Percentiles rank a stretch among this genome's conserved stretches.
Evolutionary conservation across 1,140 invertebrate genomes (phyloP).

Genomic region (Zaprionus lachaisei): DNA sequence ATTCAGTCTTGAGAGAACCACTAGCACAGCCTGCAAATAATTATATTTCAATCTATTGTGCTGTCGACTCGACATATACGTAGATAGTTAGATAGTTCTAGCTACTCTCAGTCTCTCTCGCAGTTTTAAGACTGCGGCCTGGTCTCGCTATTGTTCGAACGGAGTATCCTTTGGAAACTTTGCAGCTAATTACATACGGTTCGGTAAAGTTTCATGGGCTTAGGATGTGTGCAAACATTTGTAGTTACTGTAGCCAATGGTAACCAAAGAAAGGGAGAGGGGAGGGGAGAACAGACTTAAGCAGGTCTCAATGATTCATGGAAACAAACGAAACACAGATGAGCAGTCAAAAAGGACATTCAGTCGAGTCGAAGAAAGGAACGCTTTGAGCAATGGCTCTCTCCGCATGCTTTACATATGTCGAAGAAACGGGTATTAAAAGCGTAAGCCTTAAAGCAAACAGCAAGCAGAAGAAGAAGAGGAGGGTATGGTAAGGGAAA

Average conservation of each 20-base stretch:
- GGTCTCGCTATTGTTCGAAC: not conserved
- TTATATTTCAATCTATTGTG: slow-evolving; percentile 8
- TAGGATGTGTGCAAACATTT: slow-evolving; percentile 39
- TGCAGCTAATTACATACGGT: slow-evolving; percentile 41
- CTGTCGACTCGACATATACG: not conserved
- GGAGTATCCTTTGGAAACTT: slow-evolving; percentile 13
- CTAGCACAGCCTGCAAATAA: not conserved
- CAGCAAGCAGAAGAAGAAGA: slow-evolving; percentile 6
- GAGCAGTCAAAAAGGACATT: slow-evolving; percentile 50
- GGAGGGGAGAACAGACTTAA: too few species aligned
- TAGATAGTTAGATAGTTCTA: not conserved
- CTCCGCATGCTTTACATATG: slow-evolving; percentile 51
- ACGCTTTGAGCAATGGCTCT: slow-evolving; percentile 45
- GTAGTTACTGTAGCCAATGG: slow-evolving; percentile 22
- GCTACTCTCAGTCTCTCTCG: too few species aligned
- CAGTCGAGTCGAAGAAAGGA: slow-evolving; percentile 36
- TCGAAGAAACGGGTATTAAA: slow-evolving; percentile 48
- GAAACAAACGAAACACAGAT: slow-evolving; percentile 29
- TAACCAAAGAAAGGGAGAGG: not conserved
- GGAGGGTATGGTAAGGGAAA: not conserved
- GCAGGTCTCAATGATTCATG: slow-evolving; percentile 25
- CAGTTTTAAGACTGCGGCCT: not conserved
- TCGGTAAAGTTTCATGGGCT: slow-evolving; percentile 23
- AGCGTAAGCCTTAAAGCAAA: slow-evolving; percentile 53
- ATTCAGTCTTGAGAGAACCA: not conserved